Evolutionary conservation across 2,888 invertebrate genomes (phyloP).

Genomic region (Pristionchus mayeri): DNA sequence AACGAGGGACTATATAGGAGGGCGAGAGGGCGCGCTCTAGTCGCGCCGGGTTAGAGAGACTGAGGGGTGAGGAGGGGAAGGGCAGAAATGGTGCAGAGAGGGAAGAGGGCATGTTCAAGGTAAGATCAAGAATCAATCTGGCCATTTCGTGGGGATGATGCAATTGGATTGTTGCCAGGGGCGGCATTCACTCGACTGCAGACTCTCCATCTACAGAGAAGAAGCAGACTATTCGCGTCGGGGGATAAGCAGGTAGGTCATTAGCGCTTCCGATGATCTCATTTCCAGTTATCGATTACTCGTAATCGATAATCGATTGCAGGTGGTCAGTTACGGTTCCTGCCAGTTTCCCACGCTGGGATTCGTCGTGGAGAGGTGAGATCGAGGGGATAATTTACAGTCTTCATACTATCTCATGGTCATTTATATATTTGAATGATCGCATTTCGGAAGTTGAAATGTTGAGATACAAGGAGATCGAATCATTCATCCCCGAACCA

Average conservation of each 20-base stretch:
- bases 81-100: neutral
- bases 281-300: neutral
- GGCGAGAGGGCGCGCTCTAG: neutral
- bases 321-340: slow-evolving; percentile 92
- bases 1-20: neutral
- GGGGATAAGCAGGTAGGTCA: slow-evolving; percentile 31
- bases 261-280: neutral
- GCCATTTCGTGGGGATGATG: neutral
- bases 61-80: neutral
- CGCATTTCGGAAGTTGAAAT: neutral
- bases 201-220: slow-evolving; percentile 86
- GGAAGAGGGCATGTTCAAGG: neutral
- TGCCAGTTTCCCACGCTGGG: slow-evolving; percentile 99
- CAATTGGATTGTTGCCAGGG: slow-evolving; percentile 57
- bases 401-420: too few relatives aligned
- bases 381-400: too few relatives aligned
- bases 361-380: slow-evolving; percentile 94
- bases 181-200: slow-evolving; percentile 98
- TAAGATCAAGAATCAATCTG: neutral
- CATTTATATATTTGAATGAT: neutral
- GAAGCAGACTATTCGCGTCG: neutral
- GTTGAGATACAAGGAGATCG: slow-evolving; percentile 67
- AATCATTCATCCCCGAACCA: slow-evolving; percentile 87
- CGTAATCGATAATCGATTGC: slow-evolving; percentile 20
- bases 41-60: slow-evolving; percentile 20